Evolutionary conservation across 2,797 vertebrate species (phyloP), one percentile per base, ranked within the genome.

Genomic region (Oryzias dopingdopingensis): DNA sequence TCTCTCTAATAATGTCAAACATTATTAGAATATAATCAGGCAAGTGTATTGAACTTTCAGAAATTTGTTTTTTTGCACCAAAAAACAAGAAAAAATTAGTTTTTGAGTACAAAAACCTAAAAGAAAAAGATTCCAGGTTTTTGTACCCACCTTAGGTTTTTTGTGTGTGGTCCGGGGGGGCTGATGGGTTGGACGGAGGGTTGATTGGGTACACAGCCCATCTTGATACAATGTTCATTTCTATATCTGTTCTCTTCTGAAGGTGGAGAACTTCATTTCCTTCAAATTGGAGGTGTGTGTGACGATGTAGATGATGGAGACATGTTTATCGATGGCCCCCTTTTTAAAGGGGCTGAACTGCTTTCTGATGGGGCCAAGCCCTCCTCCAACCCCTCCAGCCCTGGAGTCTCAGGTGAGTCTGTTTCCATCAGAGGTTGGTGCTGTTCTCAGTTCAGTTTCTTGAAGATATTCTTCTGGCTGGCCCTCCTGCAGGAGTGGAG

Each of bases 181-280:
- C 29, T 32, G 8, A 32, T 32, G 32, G 12, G 10, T 12, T 12
- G 12, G 3, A 2, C 12, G 0, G 32, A 13, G 32, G 10, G 32
- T 37, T 37, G 32, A 37, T 13, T 13, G 32, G 10, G 32, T 12
- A 37, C 12, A 13, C 32, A 37, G 32, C 32, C 10, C 10, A 12
- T 37, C 32, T 32, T 32, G 8, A 10, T 8, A 32, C 6, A 6
- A 10, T 6, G 29, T 32, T 32, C 29, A 44, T 10, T 59, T 47
- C 23, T 74, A 17, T 67, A 43, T 53, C 18, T 76, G 8, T 8
- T 60, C n/a, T 61, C 16, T 2, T 60, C 1, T 74, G 18, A 84
- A 99, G 97, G 97, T 88, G 97, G 97, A 92, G 97, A 99, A 81
- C 96, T 99, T 94, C 97, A 99, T 95, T 99, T 99, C 93, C 97